Evolutionary conservation across 2,888 invertebrate genomes (phyloP), one percentile per base, ranked within the genome.

Genomic region (Meloe dianella): DNA sequence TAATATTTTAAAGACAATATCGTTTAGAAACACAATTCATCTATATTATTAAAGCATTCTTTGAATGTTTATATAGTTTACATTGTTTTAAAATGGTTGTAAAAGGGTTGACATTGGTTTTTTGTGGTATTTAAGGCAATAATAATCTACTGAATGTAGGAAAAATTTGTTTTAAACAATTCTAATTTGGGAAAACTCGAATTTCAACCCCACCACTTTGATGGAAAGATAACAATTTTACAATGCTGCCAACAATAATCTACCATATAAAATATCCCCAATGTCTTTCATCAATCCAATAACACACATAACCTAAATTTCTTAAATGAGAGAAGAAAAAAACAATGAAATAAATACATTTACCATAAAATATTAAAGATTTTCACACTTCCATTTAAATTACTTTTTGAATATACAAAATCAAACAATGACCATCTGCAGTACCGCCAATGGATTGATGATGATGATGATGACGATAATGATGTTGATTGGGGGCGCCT

Each of bases 401-500:
- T 78, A 77, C 12, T 24, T 10, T 10, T 24, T 14, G 14, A 54
- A 14, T 6, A 1, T 1, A 27, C 27, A 6, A 6, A 27, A 54
- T 27, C 27, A 54, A 78, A 76, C 80, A 80, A 76, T 76, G 78
- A 82, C 83, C 83, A 83, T 81, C 83, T 83, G 83, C 81, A 51
- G 27, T 14, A 82, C 82, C 81, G 80, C 83, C 83, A 83, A 83
- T 83, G 81, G 82, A n/a, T 76, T 77, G 77, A 74, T 73, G 73
- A 74, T 72, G 41, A 17, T 41, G 51, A 27, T 54, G 54, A 54
- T 54, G 54, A 54, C 9, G 54, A 54, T 14, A 10, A 22, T 54
- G 22, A 17, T 51, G 51, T 27, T 54, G 54, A 54, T 54, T 54
- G 54, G 54, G 54, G 54, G 54, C 54, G 54, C 54, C 54, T 54